Base-by-base conservation (phyloP, 2,797 vertebrate genomes). In the Diglossa cyanea region DNA sequence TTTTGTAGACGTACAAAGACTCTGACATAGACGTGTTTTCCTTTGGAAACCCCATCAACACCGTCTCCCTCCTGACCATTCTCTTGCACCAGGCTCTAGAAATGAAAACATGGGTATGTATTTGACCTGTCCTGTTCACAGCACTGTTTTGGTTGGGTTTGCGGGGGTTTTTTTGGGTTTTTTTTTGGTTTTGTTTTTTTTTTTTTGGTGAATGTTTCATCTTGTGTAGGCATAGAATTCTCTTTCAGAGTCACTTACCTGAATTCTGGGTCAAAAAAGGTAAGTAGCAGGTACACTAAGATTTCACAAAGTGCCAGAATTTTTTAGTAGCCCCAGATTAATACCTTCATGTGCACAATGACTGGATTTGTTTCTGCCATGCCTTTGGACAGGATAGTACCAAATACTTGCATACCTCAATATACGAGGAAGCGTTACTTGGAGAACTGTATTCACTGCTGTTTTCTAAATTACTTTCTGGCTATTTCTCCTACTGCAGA, bases 31-130 rank as follows among this genome's bases (percentile, higher is more conserved):
- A 98, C 6, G 63, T 99, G 76, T 99, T 98, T 75, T 98, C 98
- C 35, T 99, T 99, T 93, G 99, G 99, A 94, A 99, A 97, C n/a
- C 98, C 98, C 25, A 96, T 99, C 96, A 99, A 99, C 95, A 99
- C 99, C 9, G 61, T 98, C 90, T 97, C 99, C 79, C 98, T 99
- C 45, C 97, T 98, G 94, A 99, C 98, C 86, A 99, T 99, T 95
- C 98, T 99, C 55, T 94, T 99, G 94, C 99, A 99, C 95, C 98
- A 99, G 90, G 99, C 99, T 54, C 98, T 99, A 94, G 99, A 99
- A 98, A 99, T 99, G 96, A 99, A 98, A 95, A 98, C 98, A 12
- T 99, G 99, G 99, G 99, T 99, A 98, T 76, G 99, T 97, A 54
- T 71, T 68, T 55, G 65, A 58, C 54, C 18, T 31, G 21, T 40